A percentile compares a stretch with the other conserved stretches of the same genome.
Conservation (phyloP, 2,888 invertebrate genomes). For the Nasonovia ribisnigri region DNA sequence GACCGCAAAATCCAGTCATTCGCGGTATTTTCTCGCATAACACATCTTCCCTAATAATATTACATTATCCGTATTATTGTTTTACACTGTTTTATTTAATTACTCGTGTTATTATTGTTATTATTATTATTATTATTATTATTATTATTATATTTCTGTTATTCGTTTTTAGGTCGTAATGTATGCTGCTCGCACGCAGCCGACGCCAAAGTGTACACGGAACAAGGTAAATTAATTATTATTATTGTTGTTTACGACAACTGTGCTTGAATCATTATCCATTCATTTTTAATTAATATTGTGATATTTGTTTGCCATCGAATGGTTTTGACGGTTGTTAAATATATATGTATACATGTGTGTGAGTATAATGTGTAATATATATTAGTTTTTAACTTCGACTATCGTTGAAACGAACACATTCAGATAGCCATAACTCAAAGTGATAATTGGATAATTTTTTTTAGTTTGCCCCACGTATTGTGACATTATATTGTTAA, state of each 20-base stretch:
- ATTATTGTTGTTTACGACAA: neutral
- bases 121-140: neutral
- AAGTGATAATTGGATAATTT: neutral
- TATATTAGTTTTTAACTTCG: neutral
- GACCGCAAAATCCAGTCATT: constrained; percentile 29
- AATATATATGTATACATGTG: neutral
- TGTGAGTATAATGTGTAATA: too few relatives aligned
- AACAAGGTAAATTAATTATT: constrained; percentile 43
- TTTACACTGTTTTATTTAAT: neutral
- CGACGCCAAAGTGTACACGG: neutral
- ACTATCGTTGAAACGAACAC: neutral
- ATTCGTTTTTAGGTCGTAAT: constrained; percentile 42
- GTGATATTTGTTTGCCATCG: constrained; percentile 3
- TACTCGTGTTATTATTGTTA: neutral
- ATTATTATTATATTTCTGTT: constrained; percentile 14
- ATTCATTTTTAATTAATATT: constrained; percentile 28
- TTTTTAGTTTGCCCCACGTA: neutral
- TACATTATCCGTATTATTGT: neutral
- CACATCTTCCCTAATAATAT: neutral
- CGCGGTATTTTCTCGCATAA: neutral
- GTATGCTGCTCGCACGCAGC: neutral
- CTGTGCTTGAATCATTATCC: neutral
- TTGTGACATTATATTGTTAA: neutral
- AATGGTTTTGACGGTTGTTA: neutral
- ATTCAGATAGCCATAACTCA: neutral